Conservation (phyloP, 2,888 invertebrate genomes). For the Corbicula japonica region DNA sequence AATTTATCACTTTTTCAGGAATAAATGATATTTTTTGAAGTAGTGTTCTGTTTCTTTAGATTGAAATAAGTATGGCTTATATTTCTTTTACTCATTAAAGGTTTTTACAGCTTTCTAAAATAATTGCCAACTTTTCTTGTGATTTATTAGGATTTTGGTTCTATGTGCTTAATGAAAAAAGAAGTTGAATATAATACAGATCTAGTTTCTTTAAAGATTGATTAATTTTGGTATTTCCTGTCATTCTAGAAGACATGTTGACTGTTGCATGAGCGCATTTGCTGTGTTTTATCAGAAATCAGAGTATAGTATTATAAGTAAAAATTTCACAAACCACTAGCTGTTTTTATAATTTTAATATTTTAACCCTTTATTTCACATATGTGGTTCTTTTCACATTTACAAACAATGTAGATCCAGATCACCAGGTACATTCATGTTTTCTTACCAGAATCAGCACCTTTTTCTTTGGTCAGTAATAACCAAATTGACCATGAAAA, state of each 20-base stretch:
- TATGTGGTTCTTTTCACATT: too few species aligned
- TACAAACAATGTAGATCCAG: too few species aligned
- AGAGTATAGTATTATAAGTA: too few species aligned
- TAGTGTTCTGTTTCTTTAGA: constrained; percentile 9
- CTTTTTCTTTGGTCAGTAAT: too few species aligned
- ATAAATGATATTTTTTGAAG: too few species aligned
- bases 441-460: too few species aligned
- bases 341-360: too few species aligned
- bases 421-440: too few species aligned
- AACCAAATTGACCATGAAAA: too few species aligned
- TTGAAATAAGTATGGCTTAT: constrained; percentile 9
- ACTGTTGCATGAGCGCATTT: background rate
- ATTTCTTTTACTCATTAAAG: constrained; percentile 2
- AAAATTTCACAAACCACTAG: too few species aligned
- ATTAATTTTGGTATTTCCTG: constrained; percentile 12
- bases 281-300: constrained; percentile 15
- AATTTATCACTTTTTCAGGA: background rate
- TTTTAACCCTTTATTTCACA: too few species aligned
- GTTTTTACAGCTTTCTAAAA: background rate
- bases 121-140: constrained; percentile 2
- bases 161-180: constrained; percentile 9
- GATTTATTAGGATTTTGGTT: constrained; percentile 20
- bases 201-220: constrained; percentile 28
- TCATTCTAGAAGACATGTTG: constrained; percentile 5
- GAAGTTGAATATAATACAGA: constrained; percentile 14